phyloP scores from a whole-genome alignment of 2,113 vertebrate genomes.

The Passer domesticus region DNA sequence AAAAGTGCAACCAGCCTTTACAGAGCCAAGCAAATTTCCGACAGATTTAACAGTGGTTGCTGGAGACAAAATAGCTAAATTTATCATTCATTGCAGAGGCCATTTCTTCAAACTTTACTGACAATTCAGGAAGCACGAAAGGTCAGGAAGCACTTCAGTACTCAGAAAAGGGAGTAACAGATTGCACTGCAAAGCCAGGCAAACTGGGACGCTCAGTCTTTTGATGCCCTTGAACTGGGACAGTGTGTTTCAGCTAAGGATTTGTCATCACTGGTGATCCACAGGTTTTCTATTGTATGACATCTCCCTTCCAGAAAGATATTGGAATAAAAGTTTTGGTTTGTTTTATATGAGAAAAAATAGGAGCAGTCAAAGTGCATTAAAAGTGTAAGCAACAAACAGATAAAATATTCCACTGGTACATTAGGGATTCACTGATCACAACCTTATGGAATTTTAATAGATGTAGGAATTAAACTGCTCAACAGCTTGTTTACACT shows the following conservation, averaged over 20 bases:
- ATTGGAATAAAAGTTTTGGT: neutral
- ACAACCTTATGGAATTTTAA: neutral
- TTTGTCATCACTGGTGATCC: neutral
- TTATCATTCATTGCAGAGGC: neutral
- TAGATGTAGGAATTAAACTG: neutral
- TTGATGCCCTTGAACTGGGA: neutral
- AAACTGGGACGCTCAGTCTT: neutral
- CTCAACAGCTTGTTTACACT: neutral
- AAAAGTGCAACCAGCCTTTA: neutral
- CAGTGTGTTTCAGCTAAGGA: neutral
- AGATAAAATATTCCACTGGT: neutral
- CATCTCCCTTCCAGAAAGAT: neutral
- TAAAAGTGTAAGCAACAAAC: neutral
- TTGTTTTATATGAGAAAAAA: neutral
- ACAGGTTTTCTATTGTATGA: neutral
- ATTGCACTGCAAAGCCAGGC: neutral
- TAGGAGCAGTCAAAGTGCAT: neutral
- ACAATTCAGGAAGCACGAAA: neutral
- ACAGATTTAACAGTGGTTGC: neutral
- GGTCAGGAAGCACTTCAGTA: neutral
- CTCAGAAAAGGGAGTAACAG: neutral
- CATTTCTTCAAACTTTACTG: neutral
- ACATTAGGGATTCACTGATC: neutral
- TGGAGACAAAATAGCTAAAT: neutral
- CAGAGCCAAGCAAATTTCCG: neutral